Conservation (phyloP, 2,113 vertebrate species). For the Hyaena hyaena region DNA sequence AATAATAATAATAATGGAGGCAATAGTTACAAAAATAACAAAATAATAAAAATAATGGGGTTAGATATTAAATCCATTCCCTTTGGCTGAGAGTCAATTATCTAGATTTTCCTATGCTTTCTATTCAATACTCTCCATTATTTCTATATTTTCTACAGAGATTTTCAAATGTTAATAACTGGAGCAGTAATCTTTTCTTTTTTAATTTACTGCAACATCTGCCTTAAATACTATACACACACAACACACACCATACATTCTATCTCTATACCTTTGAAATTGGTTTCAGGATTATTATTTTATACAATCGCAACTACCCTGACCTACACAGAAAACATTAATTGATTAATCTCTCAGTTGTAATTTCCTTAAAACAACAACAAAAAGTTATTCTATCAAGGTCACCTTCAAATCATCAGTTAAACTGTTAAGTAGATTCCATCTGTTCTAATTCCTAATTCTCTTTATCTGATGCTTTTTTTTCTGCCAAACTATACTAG, state of each 20-base stretch:
- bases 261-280: background rate
- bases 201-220: background rate
- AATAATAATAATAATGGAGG: background rate
- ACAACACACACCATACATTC: background rate
- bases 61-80: background rate
- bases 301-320: background rate
- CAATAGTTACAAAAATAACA: background rate
- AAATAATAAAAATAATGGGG: background rate
- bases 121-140: background rate
- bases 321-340: background rate
- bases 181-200: background rate
- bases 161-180: background rate
- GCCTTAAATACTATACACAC: background rate
- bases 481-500: background rate
- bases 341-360: background rate
- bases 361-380: background rate
- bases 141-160: background rate
- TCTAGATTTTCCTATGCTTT: background rate
- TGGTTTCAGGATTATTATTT: background rate
- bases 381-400: background rate
- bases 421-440: background rate
- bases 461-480: background rate
- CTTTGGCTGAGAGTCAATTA: background rate
- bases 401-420: background rate
- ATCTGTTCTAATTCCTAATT: slow-evolving; percentile 16